phyloP scores from a whole-genome alignment of 2,113 vertebrate species.

The Leucosticte australis region DNA sequence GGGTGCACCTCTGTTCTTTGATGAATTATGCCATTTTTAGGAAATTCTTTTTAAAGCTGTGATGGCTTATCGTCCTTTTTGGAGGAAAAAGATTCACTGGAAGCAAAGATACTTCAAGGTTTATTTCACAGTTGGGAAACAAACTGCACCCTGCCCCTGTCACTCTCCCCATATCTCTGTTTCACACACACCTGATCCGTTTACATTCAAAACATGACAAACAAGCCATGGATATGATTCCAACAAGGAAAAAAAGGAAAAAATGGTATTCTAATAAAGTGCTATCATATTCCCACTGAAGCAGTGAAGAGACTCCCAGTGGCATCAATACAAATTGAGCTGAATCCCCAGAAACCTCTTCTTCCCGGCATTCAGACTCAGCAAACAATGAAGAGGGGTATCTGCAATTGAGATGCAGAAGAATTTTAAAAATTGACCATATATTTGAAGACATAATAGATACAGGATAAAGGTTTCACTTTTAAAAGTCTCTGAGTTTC shows the following conservation, averaged over 20 bases:
- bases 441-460: neutral
- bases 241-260: neutral
- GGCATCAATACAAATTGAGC: neutral
- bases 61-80: neutral
- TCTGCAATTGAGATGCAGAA: neutral
- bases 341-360: neutral
- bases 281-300: neutral
- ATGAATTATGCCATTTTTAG: neutral
- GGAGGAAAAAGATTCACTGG: neutral
- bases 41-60: neutral
- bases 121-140: neutral
- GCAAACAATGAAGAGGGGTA: neutral
- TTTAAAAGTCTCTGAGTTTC: neutral
- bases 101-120: neutral
- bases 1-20: neutral
- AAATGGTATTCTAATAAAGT: neutral
- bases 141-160: neutral
- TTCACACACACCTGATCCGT: neutral
- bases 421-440: neutral
- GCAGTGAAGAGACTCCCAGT: neutral
- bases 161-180: neutral
- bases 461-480: neutral
- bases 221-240: neutral
- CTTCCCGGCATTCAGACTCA: neutral
- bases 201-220: neutral